A percentile compares a stretch with the other conserved stretches of the same genome.
Evolutionary conservation across 1,140 invertebrate genomes (phyloP).

Genomic region (Diorhabda sublineata): DNA sequence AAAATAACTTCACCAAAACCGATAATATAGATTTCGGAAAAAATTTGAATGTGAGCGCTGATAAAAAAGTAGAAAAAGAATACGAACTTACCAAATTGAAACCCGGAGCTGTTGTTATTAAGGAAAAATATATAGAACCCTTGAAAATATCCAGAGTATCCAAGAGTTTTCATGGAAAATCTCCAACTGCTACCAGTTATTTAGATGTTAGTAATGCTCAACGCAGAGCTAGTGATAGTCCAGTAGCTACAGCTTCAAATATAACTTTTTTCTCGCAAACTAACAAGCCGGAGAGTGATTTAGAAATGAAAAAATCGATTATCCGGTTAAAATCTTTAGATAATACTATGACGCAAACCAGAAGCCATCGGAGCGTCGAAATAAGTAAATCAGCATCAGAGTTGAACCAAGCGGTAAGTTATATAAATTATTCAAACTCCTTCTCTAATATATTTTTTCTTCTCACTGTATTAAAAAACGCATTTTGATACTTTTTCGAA

Average conservation of each 20-base stretch:
- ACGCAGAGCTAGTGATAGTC: conserved; percentile 43
- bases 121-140: conserved; percentile 51
- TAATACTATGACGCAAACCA: not conserved
- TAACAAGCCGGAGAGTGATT: not conserved
- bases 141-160: conserved; percentile 47
- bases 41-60: conserved; percentile 25
- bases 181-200: conserved; percentile 25
- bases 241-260: not conserved
- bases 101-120: conserved; percentile 47
- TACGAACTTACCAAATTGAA: conserved; percentile 26
- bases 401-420: not conserved
- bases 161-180: conserved; percentile 49
- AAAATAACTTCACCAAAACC: conserved; percentile 26
- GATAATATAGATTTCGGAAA: conserved; percentile 31
- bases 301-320: not conserved
- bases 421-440: no score
- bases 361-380: not conserved
- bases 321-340: not conserved
- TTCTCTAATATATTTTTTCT: no score
- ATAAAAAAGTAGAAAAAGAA: conserved; percentile 30
- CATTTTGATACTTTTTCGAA: no score
- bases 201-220: conserved; percentile 28
- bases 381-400: not conserved
- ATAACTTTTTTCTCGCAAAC: not conserved
- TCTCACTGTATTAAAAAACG: no score